phyloP scores from a whole-genome alignment of 2,888 invertebrate genomes.

The Tachystola acroxantha region DNA sequence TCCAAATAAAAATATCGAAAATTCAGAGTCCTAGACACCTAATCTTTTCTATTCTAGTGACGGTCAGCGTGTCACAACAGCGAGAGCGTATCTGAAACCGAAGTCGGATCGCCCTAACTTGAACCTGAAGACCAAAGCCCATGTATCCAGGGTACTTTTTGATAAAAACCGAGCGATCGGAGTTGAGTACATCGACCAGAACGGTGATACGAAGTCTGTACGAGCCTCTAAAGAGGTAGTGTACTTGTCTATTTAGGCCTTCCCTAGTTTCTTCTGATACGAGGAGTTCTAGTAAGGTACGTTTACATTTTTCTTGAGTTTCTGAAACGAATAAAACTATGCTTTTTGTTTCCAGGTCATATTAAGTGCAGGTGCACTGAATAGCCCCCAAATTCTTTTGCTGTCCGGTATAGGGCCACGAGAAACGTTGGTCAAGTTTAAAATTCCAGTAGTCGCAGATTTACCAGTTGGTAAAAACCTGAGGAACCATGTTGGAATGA shows the following conservation, averaged over 20 bases:
- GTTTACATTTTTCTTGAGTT: too few species aligned
- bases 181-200: conserved; percentile 73
- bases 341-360: too few species aligned
- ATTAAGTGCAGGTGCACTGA: conserved; percentile 80
- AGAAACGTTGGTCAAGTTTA: conserved; percentile 62
- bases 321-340: too few species aligned
- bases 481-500: conserved; percentile 80
- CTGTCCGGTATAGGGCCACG: conserved; percentile 81
- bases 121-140: conserved; percentile 75
- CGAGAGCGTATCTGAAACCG: conserved; percentile 70
- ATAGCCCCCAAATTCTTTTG: conserved; percentile 80
- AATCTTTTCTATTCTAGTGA: conserved; percentile 53
- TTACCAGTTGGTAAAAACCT: conserved; percentile 81
- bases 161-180: conserved; percentile 60
- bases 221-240: conserved; percentile 70
- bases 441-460: conserved; percentile 76
- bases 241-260: too few species aligned
- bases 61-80: conserved; percentile 79
- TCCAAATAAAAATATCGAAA: too few species aligned
- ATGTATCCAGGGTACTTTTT: conserved; percentile 74
- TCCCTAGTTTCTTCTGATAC: too few species aligned
- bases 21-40: too few species aligned
- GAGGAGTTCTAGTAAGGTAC: neutral
- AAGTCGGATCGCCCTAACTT: conserved; percentile 72
- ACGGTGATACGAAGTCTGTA: conserved; percentile 46